A percentile compares a stretch with the other conserved stretches of the same genome.
These are phyloP conservation scores for Caligus rogercresseyi DNA, from an alignment of 1,140 invertebrate species.

Conservation along the genomic window DNA sequence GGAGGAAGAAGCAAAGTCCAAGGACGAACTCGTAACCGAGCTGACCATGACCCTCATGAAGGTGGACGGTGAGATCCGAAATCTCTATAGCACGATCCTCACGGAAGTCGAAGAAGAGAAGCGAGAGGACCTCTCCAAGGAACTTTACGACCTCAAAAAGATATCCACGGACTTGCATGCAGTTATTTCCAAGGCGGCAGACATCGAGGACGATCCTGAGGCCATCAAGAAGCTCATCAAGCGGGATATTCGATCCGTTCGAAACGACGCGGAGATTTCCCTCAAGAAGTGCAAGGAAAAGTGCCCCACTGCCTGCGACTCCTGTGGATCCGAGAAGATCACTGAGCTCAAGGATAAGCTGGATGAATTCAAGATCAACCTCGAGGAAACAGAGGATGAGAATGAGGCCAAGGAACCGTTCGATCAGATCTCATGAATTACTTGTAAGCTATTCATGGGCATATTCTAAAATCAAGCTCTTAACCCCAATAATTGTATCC, in stretches of 20 bases:
- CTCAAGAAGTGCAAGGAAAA: constrained; percentile 5
- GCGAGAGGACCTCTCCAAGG: background rate
- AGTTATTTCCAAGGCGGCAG: background rate
- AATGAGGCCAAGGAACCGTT: constrained; percentile 3
- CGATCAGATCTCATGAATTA: constrained; percentile 13
- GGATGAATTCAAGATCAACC: constrained; percentile 6
- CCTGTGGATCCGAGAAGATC: constrained; percentile 10
- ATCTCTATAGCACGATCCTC: constrained; percentile 14
- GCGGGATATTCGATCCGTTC: background rate
- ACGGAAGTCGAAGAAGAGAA: constrained; percentile 6
- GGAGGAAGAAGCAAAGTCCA: background rate
- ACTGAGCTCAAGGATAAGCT: constrained; percentile 5
- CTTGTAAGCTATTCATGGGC: constrained; percentile 3
- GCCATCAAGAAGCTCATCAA: constrained; percentile 6
- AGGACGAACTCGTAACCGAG: background rate
- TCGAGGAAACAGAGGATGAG: constrained; percentile 7
- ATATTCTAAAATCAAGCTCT: too few relatives aligned
- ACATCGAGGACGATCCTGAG: constrained; percentile 1
- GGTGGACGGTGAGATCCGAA: constrained; percentile 1
- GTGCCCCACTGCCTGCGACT: constrained; percentile 7
- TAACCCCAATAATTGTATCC: too few relatives aligned
- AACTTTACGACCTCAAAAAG: constrained; percentile 9
- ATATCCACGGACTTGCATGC: background rate
- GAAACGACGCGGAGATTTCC: background rate
- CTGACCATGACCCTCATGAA: constrained; percentile 10